Evolutionary conservation across 37 sponge, comb jelly and placozoan species (phyloP).

Genomic region (Spongilla lacustris): DNA sequence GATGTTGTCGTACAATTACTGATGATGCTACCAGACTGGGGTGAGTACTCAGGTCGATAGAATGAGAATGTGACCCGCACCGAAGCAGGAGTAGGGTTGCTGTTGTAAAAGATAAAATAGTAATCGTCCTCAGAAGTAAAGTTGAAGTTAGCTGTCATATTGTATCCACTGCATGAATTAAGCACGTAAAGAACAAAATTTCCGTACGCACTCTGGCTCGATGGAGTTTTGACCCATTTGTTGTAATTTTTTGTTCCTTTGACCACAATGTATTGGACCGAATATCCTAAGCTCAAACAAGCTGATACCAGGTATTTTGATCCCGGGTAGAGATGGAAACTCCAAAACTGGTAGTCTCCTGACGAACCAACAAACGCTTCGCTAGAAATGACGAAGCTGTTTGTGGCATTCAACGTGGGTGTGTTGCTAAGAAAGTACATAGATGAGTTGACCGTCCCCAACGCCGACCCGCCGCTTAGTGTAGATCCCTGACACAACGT

Average conservation of each 20-base stretch:
- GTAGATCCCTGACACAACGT: constrained; percentile 19
- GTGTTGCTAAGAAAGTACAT: background rate
- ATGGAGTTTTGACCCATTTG: constrained; percentile 18
- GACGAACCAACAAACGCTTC: background rate
- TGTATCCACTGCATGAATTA: background rate
- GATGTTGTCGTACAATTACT: background rate
- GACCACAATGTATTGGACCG: background rate
- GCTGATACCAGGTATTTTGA: background rate
- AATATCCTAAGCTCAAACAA: background rate
- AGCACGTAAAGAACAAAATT: background rate
- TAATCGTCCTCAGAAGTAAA: constrained; percentile 17
- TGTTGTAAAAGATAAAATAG: constrained; percentile 18
- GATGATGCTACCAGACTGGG: background rate
- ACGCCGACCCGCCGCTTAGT: background rate
- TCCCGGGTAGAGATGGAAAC: constrained; percentile 27
- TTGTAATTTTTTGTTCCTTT: constrained; percentile 41
- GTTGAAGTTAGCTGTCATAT: background rate
- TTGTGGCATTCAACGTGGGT: constrained; percentile 21
- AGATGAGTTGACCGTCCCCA: background rate
- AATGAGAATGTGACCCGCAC: background rate
- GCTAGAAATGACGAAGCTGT: background rate
- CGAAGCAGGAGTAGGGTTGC: background rate
- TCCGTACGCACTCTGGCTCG: background rate
- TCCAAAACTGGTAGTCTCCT: constrained; percentile 10
- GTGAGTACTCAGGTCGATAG: constrained; percentile 19